Evolutionary conservation across 2,888 invertebrate species (phyloP).

Genomic region (Papilio demoleus): DNA sequence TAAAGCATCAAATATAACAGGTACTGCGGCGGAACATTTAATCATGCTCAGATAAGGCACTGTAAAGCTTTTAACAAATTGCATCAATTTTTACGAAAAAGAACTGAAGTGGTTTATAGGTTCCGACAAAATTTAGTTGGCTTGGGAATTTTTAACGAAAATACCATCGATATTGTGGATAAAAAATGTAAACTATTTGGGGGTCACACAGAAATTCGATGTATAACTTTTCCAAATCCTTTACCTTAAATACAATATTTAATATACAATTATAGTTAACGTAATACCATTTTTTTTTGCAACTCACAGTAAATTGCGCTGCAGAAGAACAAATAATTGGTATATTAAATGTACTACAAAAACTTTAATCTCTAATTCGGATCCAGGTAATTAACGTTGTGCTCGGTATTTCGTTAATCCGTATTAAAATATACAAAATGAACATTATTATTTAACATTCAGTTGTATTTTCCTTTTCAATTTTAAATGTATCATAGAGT

Average conservation of each 20-base stretch:
- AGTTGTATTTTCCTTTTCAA: not conserved
- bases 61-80: constrained; percentile 24
- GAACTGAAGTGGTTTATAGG: constrained; percentile 20
- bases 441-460: constrained; percentile 1
- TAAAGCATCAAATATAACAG: constrained; percentile 17
- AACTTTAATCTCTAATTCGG: constrained; percentile 5
- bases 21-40: constrained; percentile 15
- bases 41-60: constrained; percentile 17
- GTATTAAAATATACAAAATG: not conserved
- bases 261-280: too few species aligned
- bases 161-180: constrained; percentile 2
- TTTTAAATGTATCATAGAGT: not conserved
- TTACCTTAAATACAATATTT: too few species aligned
- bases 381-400: not conserved
- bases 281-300: not conserved
- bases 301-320: not conserved
- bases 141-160: constrained; percentile 8
- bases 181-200: not conserved
- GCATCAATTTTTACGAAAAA: constrained; percentile 24
- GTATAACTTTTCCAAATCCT: too few species aligned
- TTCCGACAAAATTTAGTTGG: constrained; percentile 14
- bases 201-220: not conserved
- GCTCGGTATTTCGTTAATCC: not conserved
- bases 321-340: too few species aligned
- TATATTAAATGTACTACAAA: not conserved